Percentiles rank a stretch among this genome's conserved stretches.
Conservation (phyloP, 2,888 invertebrate species). For the Sphaeridia pumilis region DNA sequence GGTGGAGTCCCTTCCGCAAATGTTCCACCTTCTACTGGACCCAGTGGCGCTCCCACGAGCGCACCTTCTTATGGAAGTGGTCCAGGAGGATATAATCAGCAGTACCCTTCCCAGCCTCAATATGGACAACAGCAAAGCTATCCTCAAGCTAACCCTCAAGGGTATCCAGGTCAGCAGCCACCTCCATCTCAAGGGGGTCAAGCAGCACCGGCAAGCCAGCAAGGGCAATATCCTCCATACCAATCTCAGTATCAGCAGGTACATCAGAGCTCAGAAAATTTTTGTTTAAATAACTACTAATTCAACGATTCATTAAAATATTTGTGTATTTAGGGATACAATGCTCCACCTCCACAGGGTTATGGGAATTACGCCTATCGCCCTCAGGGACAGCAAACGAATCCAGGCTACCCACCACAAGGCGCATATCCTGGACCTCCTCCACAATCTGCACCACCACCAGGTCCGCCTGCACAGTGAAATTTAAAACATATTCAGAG, state of each 20-base stretch:
- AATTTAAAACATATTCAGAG: too few relatives aligned
- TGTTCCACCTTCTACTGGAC: conserved; percentile 28
- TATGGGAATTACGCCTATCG: conserved; percentile 24
- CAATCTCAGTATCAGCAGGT: conserved; percentile 47
- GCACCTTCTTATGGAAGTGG: conserved; percentile 20
- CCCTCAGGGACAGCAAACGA: conserved; percentile 13
- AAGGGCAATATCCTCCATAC: conserved; percentile 36
- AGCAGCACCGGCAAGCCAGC: conserved; percentile 30
- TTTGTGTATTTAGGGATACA: conserved; percentile 25
- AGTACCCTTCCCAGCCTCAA: conserved; percentile 22
- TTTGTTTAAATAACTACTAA: too few relatives aligned
- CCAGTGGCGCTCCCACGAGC: conserved; percentile 17
- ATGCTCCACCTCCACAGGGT: conserved; percentile 26
- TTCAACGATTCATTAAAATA: too few relatives aligned
- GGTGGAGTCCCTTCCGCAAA: conserved; percentile 30
- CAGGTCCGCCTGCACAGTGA: conserved; percentile 17
- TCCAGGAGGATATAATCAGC: conserved; percentile 10
- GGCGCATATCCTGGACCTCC: conserved; percentile 14
- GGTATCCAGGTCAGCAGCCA: conserved; percentile 36
- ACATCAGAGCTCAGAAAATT: too few relatives aligned
- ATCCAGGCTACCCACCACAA: conserved; percentile 11
- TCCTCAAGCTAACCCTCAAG: conserved; percentile 34
- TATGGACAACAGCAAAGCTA: conserved; percentile 32
- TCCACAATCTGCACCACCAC: conserved; percentile 20
- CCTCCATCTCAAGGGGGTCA: conserved; percentile 33